Base-by-base conservation (phyloP, 2,888 invertebrate genomes). In the Hofmannophila pseudospretella region DNA sequence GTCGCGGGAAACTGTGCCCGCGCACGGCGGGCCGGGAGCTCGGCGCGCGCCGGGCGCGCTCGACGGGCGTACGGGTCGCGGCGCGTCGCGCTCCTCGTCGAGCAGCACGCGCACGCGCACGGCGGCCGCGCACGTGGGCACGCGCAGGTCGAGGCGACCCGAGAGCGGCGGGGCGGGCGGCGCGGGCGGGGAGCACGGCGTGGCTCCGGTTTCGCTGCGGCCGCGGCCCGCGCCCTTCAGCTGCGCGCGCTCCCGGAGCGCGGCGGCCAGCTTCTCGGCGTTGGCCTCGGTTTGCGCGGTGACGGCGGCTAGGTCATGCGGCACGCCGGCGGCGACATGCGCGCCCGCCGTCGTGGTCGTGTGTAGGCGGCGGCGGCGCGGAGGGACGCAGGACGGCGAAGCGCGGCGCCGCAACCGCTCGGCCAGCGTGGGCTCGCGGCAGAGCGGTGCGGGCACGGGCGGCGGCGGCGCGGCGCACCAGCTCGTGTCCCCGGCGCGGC, bases 401-500 rank as follows among this genome's bases (percentile, higher is more conserved):
- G n/a, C n/a, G n/a, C n/a, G 25, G n/a, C n/a, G n/a, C 19, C 38
- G 41, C 12, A 40, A 28, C 3, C 20, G 14, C 3, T 25, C 12
- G 12, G 12, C 7, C 12, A 7, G 28, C 7, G 4, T 1, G 12
- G 12, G 28, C 5, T 1, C 3, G 32, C 8, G 29, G 32, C 3
- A 38, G n/a, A n/a, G n/a, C 10, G 19, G 22, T 4, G 32, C 23
- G 12, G 23, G 7, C 11, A 12, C 8, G 3, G 22, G 29, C n/a
- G 26, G 14, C 14, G 33, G 32, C 26, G 28, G n/a, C n/a, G n/a
- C n/a, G n/a, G n/a, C n/a, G n/a, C n/a, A n/a, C n/a, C n/a, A n/a
- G n/a, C n/a, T n/a, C 2, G 51, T 35, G 2, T n/a, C n/a, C n/a
- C n/a, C n/a, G 65, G 64, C 14, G 67, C 49, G 32, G 38, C 27